Base-by-base conservation (phyloP, 2,797 vertebrate species). In the Platyrinchus mystaceus region DNA sequence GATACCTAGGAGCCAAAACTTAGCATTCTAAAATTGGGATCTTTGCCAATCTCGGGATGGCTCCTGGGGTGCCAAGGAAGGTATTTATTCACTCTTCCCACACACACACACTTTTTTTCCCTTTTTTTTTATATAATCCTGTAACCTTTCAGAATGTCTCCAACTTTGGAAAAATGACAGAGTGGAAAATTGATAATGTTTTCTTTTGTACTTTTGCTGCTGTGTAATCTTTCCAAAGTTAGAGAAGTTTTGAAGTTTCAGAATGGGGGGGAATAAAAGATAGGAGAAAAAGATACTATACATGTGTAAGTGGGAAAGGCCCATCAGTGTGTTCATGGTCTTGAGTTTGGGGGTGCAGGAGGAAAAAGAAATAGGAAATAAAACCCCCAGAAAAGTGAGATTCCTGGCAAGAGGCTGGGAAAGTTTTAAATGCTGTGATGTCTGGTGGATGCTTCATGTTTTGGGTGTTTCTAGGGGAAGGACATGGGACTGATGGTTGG, bases 61-160 rank as follows among this genome's bases (percentile, higher is more conserved):
- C 58, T 87, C 71, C 84, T 83, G 59, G 86, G 71, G 17, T 92
- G 71, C 71, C 1, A 1, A 28, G 59, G 74, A 73, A 41, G 47
- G 52, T 90, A 70, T 95, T 96, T 92, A 89, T 74, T 92, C 93
- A 70, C 39, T 60, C 81, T 92, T 96, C 94, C 87, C 94, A 91
- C 94, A 50, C 59, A 50, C 52, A 59, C 30, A 21, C 28, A 12
- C 62, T 62, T 71, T 79, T 70, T 41, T 1, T 0, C 0, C 4
- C 28, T 37, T 36, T 21, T 47, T n/a, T 60, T 32, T n/a, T 20
- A 23, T 47, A 14, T 76, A 56, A 71, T 87, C 74, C 70, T 19
- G 14, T 94, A 97, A 95, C 93, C 90, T 96, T 95, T 96, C 90
- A 18, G 74, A 77, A 90, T 11, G 24, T 92, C 90, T 93, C 90